Evolutionary conservation across 2,113 vertebrate genomes (phyloP), one percentile per base, ranked within the genome.

Genomic region (Pelodiscus sinensis): DNA sequence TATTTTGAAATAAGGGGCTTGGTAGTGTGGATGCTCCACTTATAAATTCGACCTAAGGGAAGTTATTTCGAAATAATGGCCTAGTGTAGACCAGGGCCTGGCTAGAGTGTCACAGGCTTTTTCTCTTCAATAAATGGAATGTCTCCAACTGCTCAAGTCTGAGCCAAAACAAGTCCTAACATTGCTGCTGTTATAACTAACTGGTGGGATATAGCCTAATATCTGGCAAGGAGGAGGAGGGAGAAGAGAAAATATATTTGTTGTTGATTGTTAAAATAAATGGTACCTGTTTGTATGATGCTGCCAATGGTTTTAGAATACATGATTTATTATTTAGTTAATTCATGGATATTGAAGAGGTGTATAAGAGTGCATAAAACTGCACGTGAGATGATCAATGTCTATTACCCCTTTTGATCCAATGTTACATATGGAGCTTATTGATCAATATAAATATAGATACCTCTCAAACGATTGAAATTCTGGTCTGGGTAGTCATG

Each of bases 381-480:
- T 90, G 2, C 10, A 82, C 82, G 19, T 78, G 44, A 50, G 82
- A 8, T 54, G 54, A 50, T 27, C 4, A 13, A 44, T 8, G 29
- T 22, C 4, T 19, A 24, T 8, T 81, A 35, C 75, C 89, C 79
- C 44, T 51, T 56, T 16, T 19, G n/a, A 21, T 56, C 60, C 52
- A 92, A 71, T 35, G 80, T 6, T 52, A 81, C 2, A 3, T 85
- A 44, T 81, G 77, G 52, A 24, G 7, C 3, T 75, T 77, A 44
- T 2, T 73, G n/a, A 10, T 68, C 31, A 9, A n/a, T 86, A 87
- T 25, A 92, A 88, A 85, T 55, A 25, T 0, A 3, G 1, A 15
- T 81, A 68, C 56, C 88, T 88, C 10, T 92, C 62, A 81, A 50
- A 60, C 31, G n/a, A 84, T 73, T 71, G 83, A 80, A 31, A 79